Percentiles rank a stretch among this genome's conserved stretches.
These are phyloP conservation scores for human DNA, from an alignment of 2,113 vertebrate genomes.

Conservation along the genomic window DNA sequence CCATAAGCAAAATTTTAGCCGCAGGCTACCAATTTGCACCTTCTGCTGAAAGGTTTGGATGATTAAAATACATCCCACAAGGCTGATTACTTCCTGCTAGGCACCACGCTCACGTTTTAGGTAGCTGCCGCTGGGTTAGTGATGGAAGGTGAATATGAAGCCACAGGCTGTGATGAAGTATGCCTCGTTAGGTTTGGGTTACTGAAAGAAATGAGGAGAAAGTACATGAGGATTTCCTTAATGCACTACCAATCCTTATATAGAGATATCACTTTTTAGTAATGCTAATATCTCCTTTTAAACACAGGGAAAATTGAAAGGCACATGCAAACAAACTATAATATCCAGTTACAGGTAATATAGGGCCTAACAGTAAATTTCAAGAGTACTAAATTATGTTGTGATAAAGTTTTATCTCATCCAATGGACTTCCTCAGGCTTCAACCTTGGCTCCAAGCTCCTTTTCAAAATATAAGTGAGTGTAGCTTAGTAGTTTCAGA, in stretches of 20 bases:
- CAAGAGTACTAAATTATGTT: background rate
- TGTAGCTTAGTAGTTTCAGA: background rate
- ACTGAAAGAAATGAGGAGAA: background rate
- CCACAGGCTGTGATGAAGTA: background rate
- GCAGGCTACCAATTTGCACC: slow-evolving; percentile 30
- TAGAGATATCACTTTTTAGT: background rate
- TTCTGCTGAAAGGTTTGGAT: slow-evolving; percentile 10
- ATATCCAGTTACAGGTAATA: background rate
- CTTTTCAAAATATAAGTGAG: background rate
- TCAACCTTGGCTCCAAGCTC: background rate
- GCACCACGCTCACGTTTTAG: background rate
- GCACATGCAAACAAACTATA: background rate
- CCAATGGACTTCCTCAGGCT: background rate
- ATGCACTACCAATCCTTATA: background rate
- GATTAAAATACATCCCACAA: background rate
- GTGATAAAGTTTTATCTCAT: background rate
- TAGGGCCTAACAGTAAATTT: background rate
- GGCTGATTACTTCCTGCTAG: slow-evolving; percentile 15
- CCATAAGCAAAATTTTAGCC: slow-evolving; percentile 42
- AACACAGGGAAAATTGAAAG: background rate
- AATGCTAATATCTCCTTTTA: background rate
- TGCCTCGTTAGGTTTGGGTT: background rate
- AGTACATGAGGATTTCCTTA: background rate
- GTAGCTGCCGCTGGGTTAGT: background rate
- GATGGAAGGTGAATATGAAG: background rate